phyloP scores from a whole-genome alignment of 1,140 invertebrate species.

The Pararge aegeria region DNA sequence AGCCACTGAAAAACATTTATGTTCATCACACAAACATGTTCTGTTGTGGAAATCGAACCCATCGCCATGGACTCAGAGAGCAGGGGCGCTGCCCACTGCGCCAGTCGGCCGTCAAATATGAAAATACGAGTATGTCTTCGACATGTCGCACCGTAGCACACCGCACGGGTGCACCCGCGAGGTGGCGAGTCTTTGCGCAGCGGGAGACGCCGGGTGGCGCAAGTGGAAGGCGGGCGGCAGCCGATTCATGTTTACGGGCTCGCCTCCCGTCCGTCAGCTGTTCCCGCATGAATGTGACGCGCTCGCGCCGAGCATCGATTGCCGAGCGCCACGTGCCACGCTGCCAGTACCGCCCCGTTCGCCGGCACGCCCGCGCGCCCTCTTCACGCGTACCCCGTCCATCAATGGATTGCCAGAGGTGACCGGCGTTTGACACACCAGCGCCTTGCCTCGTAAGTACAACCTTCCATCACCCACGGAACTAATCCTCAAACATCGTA shows the following conservation, averaged over 20 bases:
- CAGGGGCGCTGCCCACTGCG: too few relatives aligned
- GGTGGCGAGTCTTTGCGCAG: constrained; percentile 47
- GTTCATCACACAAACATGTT: too few relatives aligned
- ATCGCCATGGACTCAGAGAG: too few relatives aligned
- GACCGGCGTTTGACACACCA: constrained; percentile 46
- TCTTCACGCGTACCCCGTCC: constrained; percentile 35
- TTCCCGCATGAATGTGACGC: constrained; percentile 70
- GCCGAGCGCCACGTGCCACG: constrained; percentile 58
- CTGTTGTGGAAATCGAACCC: too few relatives aligned
- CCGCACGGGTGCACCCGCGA: constrained; percentile 12
- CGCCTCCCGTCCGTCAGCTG: constrained; percentile 60
- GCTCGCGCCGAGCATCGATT: constrained; percentile 67
- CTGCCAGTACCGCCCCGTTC: constrained; percentile 52
- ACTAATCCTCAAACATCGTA: neutral
- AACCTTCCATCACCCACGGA: neutral
- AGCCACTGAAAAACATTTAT: too few relatives aligned
- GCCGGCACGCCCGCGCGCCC: constrained; percentile 45
- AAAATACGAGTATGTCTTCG: too few relatives aligned
- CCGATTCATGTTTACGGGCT: constrained; percentile 74
- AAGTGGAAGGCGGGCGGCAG: constrained; percentile 41
- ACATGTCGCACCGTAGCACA: neutral
- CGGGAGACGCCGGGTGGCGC: constrained; percentile 45
- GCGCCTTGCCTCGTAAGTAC: constrained; percentile 49
- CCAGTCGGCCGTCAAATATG: too few relatives aligned
- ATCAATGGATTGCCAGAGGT: constrained; percentile 67